Base-by-base conservation (phyloP, 2,797 vertebrate species). In the Vespertilio murinus region DNA sequence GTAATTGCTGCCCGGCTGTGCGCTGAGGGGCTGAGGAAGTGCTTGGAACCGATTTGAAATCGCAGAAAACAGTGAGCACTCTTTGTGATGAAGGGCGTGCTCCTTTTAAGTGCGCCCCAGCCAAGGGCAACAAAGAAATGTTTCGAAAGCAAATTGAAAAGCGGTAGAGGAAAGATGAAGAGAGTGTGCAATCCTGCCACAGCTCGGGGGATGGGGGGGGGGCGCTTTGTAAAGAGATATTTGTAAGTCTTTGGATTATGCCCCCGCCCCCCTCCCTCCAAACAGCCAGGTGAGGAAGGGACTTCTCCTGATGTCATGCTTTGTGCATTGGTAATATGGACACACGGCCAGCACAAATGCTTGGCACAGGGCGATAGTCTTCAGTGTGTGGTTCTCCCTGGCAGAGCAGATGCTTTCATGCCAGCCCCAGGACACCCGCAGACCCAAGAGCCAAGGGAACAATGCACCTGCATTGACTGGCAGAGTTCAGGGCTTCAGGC, bases 91-190 rank as follows among this genome's bases (percentile, higher is more conserved):
- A 97, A 97, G 3, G 49, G 97, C 97, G 97, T 97, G 94, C 97
- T 94, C 94, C 97, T 98, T 98, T 98, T 97, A 97, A 98, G 97
- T 81, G 91, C 96, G 94, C 93, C 96, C 96, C 94, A 95, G 97
- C 97, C 97, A 98, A 98, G 25, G 90, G 96, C 97, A 98, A 97
- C 96, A 98, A 98, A 98, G 97, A 97, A 96, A 97, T 98, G 97
- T 98, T 98, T 97, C 97, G 97, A 97, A 98, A 98, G 97, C 97
- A 98, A 97, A 97, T 96, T 97, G 97, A 97, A 98, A 97, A 97
- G 95, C 96, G 97, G 38, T 81, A 94, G 96, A 94, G 56, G 56
- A 93, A 88, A 93, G 92, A 97, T 80, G 95, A 93, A 90, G 94
- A 97, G 77, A 35, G 87, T 79, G 91, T 86, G 73, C 95, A 96